Evolutionary conservation across 2,888 invertebrate genomes (phyloP), one percentile per base, ranked within the genome.

Genomic region (Hemicrepidius hirtus): DNA sequence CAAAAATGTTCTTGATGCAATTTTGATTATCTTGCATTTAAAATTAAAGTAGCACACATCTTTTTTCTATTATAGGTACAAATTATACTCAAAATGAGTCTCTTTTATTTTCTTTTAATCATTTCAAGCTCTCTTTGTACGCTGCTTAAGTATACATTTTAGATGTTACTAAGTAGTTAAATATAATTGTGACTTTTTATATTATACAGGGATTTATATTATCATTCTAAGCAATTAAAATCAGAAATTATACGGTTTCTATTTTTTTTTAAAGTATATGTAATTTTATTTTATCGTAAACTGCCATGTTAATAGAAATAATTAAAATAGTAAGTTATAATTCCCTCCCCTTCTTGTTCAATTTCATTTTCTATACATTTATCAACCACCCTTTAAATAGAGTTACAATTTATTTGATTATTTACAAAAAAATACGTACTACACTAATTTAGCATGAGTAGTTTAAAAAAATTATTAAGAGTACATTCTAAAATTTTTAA

Each of bases 121-220:
- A 66, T 71, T 71, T 71, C 71, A 71, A 71, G 71, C 71, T 71
- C 71, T 71, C 71, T 68, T 68, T 67, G 32, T 67, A 67, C 41
- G 46, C 68, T 68, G 68, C 60, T 40, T 44, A 67, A 40, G 57
- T 57, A 57, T 32, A 65, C 32, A 53, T 65, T 53, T 65, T 53
- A 65, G 12, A 21, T 46, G 32, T 53, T 53, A 20, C 9, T 50
- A 50, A 12, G 5, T 28, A 41, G 20, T 60, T 32, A 28, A 44
- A 49, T 28, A 28, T 49, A 49, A 35, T 44, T 64, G 21, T 35
- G 28, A 64, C 53, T 50, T 50, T n/a, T 64, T 50, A 37, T 50
- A 64, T 49, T 64, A 63, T 64, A 50, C 50, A 64, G 60, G 60
- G 60, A 60, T 41, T 57, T 41, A 60, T 40, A 44, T 59, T 18